Conservation (phyloP, 2,113 vertebrate genomes). For the Syngnathus floridae region DNA sequence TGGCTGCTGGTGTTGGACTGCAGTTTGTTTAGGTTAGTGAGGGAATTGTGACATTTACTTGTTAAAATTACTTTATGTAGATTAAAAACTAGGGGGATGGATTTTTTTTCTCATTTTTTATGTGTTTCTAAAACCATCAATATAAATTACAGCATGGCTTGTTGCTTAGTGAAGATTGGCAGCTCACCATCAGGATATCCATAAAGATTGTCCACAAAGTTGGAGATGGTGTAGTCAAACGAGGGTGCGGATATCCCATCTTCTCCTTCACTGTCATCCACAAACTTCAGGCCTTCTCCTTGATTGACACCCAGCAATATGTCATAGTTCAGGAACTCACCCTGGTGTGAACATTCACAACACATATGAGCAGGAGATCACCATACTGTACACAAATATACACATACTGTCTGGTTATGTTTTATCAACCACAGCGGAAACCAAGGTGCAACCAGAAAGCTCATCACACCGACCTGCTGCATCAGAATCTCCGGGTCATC, state of each 20-base stretch:
- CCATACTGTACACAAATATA: neutral
- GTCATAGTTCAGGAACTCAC: conserved; percentile 96
- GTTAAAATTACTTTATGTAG: neutral
- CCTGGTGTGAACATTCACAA: conserved; percentile 57
- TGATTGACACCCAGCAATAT: conserved; percentile 94
- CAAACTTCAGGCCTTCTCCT: conserved; percentile 90
- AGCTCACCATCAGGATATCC: conserved; percentile 83
- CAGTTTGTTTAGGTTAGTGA: neutral
- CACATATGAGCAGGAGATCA: neutral
- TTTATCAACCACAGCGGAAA: neutral
- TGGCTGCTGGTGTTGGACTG: neutral
- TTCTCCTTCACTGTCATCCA: conserved; percentile 91
- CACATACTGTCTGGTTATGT: neutral
- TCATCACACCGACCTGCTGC: conserved; percentile 76
- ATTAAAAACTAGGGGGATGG: too few species aligned
- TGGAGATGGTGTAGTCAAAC: conserved; percentile 93
- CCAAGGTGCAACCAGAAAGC: neutral
- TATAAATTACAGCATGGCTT: neutral
- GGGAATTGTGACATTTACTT: neutral
- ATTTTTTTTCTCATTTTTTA: neutral
- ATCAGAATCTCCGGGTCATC: conserved; percentile 96
- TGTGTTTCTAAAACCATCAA: neutral
- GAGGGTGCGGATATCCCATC: conserved; percentile 89
- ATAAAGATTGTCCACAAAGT: conserved; percentile 95
- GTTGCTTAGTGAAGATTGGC: neutral